phyloP scores from a whole-genome alignment of 2,797 vertebrate species.

The Momotus momota region DNA sequence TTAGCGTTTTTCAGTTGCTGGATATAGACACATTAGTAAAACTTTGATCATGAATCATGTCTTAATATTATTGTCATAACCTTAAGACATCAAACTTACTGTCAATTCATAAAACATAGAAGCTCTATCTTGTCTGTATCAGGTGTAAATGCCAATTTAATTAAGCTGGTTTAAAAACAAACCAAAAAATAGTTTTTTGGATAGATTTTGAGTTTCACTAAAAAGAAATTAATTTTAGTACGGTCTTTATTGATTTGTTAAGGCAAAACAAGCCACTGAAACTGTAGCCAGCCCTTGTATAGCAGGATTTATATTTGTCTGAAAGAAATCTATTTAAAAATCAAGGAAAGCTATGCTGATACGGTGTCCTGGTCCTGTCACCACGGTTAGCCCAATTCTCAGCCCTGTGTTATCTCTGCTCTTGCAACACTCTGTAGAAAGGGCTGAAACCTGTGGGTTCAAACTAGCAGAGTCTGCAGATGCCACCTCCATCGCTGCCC shows the following conservation, averaged over 20 bases:
- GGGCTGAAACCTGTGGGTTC: not conserved
- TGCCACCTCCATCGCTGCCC: not conserved
- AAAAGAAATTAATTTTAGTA: not conserved
- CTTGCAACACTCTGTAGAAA: not conserved
- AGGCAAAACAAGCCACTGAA: not conserved
- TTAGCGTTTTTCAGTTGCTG: slow-evolving; percentile 12
- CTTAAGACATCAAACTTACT: not conserved
- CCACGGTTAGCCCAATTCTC: not conserved
- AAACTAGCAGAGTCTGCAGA: not conserved
- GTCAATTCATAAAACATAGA: not conserved
- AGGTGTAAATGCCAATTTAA: not conserved
- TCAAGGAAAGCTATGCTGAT: not conserved
- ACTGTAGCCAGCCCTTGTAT: not conserved
- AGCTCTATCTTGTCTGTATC: not conserved
- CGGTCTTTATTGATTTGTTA: not conserved
- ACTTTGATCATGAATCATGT: not conserved
- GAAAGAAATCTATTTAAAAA: not conserved
- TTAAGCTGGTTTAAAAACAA: not conserved
- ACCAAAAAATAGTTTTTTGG: not conserved
- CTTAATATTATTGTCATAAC: not conserved
- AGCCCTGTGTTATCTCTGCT: not conserved
- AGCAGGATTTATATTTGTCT: not conserved
- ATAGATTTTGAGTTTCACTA: not conserved
- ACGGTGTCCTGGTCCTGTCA: not conserved
- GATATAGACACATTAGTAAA: not conserved